A percentile compares a stretch with the other conserved stretches of the same genome.
These are phyloP conservation scores for Tautogolabrus adspersus DNA, from an alignment of 2,113 vertebrate genomes.

Conservation along the genomic window DNA sequence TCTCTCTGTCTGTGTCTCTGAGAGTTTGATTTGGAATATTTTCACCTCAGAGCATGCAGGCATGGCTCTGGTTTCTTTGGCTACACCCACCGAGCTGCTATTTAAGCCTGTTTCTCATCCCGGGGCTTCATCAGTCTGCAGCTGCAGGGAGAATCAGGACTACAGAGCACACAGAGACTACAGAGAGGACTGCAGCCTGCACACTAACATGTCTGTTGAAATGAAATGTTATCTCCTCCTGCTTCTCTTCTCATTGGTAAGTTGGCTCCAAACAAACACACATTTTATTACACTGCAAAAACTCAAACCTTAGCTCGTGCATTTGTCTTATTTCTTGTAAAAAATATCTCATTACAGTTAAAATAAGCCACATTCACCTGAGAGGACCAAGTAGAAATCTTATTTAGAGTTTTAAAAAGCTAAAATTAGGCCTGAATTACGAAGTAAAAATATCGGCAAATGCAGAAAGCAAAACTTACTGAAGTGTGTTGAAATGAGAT, in stretches of 20 bases:
- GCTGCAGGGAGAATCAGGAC: slow-evolving; percentile 23
- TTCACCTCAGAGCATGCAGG: slow-evolving; percentile 27
- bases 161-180: background rate
- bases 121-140: slow-evolving; percentile 47
- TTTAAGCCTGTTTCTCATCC: slow-evolving; percentile 64
- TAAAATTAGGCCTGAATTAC: no score
- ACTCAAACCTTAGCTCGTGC: no score
- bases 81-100: slow-evolving; percentile 72
- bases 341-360: no score
- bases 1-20: background rate
- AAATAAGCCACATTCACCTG: no score
- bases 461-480: no score
- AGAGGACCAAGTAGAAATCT: no score
- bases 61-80: slow-evolving; percentile 60
- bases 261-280: background rate
- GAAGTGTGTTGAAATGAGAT: no score
- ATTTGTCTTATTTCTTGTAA: no score
- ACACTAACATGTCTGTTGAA: slow-evolving; percentile 57
- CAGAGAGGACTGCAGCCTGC: slow-evolving; percentile 10
- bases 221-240: slow-evolving; percentile 49
- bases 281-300: background rate
- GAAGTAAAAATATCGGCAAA: no score
- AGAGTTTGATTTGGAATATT: background rate
- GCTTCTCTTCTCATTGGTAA: slow-evolving; percentile 57
- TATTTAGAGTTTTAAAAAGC: no score